Conservation (phyloP, 1,140 invertebrate genomes). For the Drosophila ohnishii region DNA sequence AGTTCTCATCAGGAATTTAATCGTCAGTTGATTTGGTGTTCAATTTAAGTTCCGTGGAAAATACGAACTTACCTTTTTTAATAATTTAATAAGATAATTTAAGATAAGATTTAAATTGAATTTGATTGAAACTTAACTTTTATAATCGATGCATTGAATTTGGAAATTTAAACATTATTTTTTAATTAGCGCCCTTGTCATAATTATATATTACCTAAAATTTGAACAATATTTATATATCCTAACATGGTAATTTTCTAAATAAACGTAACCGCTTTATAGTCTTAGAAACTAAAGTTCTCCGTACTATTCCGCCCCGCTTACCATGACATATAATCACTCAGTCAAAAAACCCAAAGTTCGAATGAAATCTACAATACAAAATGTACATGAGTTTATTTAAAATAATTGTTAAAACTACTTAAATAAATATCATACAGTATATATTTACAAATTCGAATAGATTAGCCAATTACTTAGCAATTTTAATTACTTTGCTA, state of each 20-base stretch:
- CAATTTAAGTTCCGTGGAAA: not conserved
- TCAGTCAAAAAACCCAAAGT: constrained; percentile 14
- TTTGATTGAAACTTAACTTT: no score
- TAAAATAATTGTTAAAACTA: constrained; percentile 65
- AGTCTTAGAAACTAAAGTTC: no score
- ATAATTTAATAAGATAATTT: no score
- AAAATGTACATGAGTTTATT: constrained; percentile 67
- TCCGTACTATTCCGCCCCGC: not conserved
- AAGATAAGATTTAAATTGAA: no score
- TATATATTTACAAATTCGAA: constrained; percentile 75
- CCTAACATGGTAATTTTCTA: not conserved
- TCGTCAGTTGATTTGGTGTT: no score
- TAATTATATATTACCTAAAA: no score
- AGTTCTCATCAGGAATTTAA: no score
- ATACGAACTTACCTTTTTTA: not conserved
- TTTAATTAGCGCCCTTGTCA: no score
- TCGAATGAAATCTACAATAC: constrained; percentile 47
- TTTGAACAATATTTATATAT: not conserved
- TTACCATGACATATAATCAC: not conserved
- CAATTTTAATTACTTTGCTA: constrained; percentile 66
- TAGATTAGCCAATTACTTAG: constrained; percentile 73
- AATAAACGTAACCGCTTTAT: not conserved
- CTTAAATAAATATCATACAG: constrained; percentile 71
- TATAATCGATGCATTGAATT: no score
- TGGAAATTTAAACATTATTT: no score